These are phyloP conservation scores for Cosmia pyralina DNA, from an alignment of 2,888 invertebrate genomes.

Conservation along the genomic window DNA sequence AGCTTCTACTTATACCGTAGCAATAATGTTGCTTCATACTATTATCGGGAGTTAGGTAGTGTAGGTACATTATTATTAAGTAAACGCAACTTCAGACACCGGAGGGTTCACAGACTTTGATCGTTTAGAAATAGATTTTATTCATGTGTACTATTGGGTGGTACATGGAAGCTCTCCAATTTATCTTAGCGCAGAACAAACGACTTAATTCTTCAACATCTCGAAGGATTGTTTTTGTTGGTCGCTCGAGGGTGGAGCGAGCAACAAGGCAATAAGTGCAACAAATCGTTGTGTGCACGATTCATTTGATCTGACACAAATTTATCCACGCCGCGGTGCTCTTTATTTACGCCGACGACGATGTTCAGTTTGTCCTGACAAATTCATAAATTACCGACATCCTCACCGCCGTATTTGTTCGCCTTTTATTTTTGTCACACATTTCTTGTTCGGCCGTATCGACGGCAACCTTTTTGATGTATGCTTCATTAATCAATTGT, in stretches of 20 bases:
- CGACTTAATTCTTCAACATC: conserved; percentile 74
- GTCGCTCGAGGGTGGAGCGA: conserved; percentile 69
- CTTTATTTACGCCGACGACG: conserved; percentile 87
- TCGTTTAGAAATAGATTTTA: conserved; percentile 62
- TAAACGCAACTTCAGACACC: conserved; percentile 33
- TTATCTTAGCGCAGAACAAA: conserved; percentile 72
- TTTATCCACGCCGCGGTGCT: conserved; percentile 86
- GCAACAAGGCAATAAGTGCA: conserved; percentile 81
- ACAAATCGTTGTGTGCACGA: conserved; percentile 84
- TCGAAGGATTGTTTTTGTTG: conserved; percentile 70
- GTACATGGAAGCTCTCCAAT: conserved; percentile 68
- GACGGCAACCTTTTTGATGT: conserved; percentile 84
- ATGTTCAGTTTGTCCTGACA: conserved; percentile 89
- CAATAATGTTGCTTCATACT: conserved; percentile 29
- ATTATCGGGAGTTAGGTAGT: conserved; percentile 3
- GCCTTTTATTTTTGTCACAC: conserved; percentile 85
- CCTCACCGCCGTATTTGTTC: conserved; percentile 82
- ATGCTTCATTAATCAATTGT: conserved; percentile 76
- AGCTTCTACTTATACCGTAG: conserved; percentile 27
- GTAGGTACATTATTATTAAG: conserved; percentile 14
- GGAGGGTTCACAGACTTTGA: conserved; percentile 40
- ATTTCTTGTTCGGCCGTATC: conserved; percentile 84
- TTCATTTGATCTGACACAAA: conserved; percentile 90
- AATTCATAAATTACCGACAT: conserved; percentile 91
- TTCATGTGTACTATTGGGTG: conserved; percentile 51